Evolutionary conservation across 2,888 invertebrate species (phyloP), one percentile per base, ranked within the genome.

Genomic region (Nematopogon swammerdamellus): DNA sequence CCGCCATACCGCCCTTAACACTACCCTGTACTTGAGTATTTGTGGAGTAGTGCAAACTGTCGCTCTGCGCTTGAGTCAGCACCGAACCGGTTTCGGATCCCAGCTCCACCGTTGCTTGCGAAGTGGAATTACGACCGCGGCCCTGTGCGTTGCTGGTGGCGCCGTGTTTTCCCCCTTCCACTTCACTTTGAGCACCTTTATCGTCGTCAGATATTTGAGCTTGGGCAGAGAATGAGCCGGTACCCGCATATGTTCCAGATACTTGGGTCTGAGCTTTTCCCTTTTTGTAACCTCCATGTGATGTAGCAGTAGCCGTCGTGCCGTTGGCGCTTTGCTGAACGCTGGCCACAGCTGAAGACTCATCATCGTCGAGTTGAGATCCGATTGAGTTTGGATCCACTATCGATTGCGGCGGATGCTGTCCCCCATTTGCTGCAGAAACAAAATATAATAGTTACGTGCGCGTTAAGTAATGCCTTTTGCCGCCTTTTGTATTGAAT

Each of bases 211-310:
- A 86, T 14, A 89, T 89, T 68, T 90, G 89, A 5, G 92, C 91
- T 63, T 88, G 90, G 8, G 92, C 92, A 54, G 89, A 88, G 63
- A 93, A 92, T 1, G 90, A 86, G 14, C 92, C 92, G 18, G 85
- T 81, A 1, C 89, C 88, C 1, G 85, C 84, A 60, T 92, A 92
- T 1, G 87, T 86, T 19, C 92, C 92, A 48, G 87, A 87, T 1
- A 93, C 91, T 71, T 91, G 89, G 1, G 92, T 89, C 67, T 92
- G 90, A 0, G 92, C 88, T 2, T 85, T 85, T 10, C 89, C 91
- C 53, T 87, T 86, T 20, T 84, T 84, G 59, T 85, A 88, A 55
- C 83, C 85, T 14, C 92, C 92, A 68, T 89, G 88, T 14, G 92
- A 87, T 49, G 86, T 83, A 2, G 92, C 92, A 53, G 83, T 84